Percentiles rank a stretch among this genome's conserved stretches.
Conservation (phyloP, 2,888 invertebrate genomes). For the Melolontha melolontha region DNA sequence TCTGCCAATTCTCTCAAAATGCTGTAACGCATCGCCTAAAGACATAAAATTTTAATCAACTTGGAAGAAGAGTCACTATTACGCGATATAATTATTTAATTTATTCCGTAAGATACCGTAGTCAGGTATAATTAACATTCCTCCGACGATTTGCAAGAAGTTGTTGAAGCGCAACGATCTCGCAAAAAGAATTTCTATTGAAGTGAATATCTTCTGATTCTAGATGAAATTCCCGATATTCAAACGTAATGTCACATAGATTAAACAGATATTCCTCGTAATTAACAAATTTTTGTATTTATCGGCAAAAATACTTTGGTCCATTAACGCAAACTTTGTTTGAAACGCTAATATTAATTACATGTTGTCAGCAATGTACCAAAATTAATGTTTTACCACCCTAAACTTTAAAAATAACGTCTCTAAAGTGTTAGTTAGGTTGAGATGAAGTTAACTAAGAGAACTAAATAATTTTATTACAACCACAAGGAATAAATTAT, state of each 20-base stretch:
- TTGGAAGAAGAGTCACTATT: constrained; percentile 30
- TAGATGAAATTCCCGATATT: background rate
- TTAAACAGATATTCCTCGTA: no score
- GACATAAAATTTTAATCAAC: constrained; percentile 41
- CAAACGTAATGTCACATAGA: background rate
- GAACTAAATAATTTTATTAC: no score
- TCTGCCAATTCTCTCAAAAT: constrained; percentile 29
- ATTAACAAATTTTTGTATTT: no score
- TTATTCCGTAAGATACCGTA: constrained; percentile 18
- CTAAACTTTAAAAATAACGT: no score
- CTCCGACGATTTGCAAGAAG: constrained; percentile 16
- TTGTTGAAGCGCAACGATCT: constrained; percentile 8
- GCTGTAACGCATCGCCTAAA: constrained; percentile 32
- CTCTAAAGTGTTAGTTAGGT: no score
- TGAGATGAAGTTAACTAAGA: no score
- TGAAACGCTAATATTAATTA: no score
- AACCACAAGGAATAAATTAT: no score
- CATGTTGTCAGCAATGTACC: no score
- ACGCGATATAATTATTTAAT: constrained; percentile 39
- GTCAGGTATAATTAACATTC: constrained; percentile 24
- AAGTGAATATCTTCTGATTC: background rate
- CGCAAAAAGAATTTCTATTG: constrained; percentile 3
- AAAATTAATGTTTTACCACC: no score
- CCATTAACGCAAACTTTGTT: no score
- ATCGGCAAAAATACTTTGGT: no score